phyloP scores from a whole-genome alignment of 1,140 invertebrate genomes.

The Capitella teleta region DNA sequence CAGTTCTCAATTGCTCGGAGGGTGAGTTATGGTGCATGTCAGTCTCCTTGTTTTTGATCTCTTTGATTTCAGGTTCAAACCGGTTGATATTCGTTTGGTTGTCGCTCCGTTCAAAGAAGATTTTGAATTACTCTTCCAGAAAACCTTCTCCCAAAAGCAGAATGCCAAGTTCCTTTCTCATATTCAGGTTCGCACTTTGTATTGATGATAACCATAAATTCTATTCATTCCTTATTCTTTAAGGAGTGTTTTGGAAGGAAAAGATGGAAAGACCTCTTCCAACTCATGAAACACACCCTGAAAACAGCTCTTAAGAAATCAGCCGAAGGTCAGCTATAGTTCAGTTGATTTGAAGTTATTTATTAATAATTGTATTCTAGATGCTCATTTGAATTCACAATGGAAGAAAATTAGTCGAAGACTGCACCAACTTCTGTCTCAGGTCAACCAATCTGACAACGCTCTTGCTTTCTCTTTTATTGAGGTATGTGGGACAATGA shows the following conservation, averaged over 20 bases:
- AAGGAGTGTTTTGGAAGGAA: conserved; percentile 57
- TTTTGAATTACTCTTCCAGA: conserved; percentile 71
- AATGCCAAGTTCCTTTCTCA: conserved; percentile 77
- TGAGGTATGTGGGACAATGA: conserved; percentile 46
- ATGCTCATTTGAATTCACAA: conserved; percentile 18
- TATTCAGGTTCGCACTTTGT: conserved; percentile 47
- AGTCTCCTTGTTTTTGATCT: background rate
- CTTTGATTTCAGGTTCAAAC: conserved; percentile 61
- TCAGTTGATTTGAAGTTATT: background rate
- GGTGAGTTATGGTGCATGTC: conserved; percentile 43
- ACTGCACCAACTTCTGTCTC: conserved; percentile 52
- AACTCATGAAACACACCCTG: conserved; percentile 57
- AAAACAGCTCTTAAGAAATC: conserved; percentile 4
- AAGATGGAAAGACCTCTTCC: conserved; percentile 28
- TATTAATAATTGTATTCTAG: conserved; percentile 8
- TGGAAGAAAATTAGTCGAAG: conserved; percentile 59
- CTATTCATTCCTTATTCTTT: background rate
- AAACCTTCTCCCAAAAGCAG: conserved; percentile 64
- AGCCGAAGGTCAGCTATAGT: background rate
- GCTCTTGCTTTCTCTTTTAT: conserved; percentile 82
- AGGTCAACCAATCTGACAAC: conserved; percentile 55
- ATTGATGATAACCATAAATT: background rate
- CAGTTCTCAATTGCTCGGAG: conserved; percentile 86
- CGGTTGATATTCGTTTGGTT: conserved; percentile 77
- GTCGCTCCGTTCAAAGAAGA: conserved; percentile 70